Percentiles rank a stretch among this genome's conserved stretches.
These are phyloP conservation scores for Amorpha juglandis DNA, from an alignment of 2,888 invertebrate genomes.

Conservation along the genomic window DNA sequence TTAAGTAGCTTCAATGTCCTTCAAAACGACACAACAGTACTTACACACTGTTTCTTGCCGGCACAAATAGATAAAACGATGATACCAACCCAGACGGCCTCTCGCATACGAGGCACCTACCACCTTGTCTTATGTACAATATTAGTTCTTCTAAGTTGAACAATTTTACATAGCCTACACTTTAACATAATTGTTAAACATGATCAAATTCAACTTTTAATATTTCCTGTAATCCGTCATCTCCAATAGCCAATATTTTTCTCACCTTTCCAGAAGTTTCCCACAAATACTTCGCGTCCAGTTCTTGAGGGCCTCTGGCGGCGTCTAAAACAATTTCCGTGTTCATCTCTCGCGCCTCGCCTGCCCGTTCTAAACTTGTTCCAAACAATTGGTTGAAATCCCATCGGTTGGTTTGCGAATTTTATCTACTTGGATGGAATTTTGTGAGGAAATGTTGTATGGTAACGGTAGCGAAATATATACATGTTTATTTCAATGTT, in stretches of 20 bases:
- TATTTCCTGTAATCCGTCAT: neutral
- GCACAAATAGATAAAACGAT: too few species aligned
- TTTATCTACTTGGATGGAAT: conserved; percentile 4
- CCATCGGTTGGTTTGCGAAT: conserved; percentile 27
- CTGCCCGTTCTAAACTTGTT: conserved; percentile 34
- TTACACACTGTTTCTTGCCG: too few species aligned
- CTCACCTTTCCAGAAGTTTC: neutral
- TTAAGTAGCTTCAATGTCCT: too few species aligned
- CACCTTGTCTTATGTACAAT: too few species aligned
- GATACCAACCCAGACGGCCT: too few species aligned
- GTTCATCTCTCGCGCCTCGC: conserved; percentile 38
- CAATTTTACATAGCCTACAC: too few species aligned
- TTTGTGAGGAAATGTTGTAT: neutral
- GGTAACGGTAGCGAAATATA: too few species aligned
- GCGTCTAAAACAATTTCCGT: conserved; percentile 42
- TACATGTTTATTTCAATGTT: neutral
- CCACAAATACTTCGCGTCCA: conserved; percentile 5
- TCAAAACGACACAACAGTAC: too few species aligned
- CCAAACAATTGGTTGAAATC: conserved; percentile 33
- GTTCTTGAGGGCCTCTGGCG: conserved; percentile 18
- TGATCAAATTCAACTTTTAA: neutral
- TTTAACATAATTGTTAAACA: neutral
- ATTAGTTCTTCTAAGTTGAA: too few species aligned
- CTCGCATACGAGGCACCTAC: too few species aligned
- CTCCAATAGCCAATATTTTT: neutral